These are phyloP conservation scores for Varanus komodoensis DNA, from an alignment of 2,113 vertebrate genomes.

Conservation along the genomic window DNA sequence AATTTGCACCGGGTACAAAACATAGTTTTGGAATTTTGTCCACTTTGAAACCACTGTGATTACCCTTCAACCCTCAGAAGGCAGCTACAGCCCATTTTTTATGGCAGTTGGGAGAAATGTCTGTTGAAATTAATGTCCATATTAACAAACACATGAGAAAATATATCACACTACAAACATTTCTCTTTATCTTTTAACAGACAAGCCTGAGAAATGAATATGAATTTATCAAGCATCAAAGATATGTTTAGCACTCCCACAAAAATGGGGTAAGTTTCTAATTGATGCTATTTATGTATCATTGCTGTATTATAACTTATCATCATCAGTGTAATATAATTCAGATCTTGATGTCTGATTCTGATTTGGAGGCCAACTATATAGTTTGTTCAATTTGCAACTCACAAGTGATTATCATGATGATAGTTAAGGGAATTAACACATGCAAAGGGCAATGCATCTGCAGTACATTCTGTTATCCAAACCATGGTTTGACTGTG, in stretches of 20 bases:
- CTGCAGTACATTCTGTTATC: background rate
- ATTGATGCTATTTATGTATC: background rate
- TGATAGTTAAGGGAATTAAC: background rate
- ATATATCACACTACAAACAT: conserved; percentile 23
- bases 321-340: background rate
- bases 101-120: background rate
- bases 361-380: background rate
- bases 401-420: background rate
- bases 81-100: background rate
- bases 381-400: background rate
- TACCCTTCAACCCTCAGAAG: background rate
- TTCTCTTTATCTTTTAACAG: conserved; percentile 50
- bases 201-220: conserved; percentile 81
- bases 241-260: conserved; percentile 85
- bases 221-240: conserved; percentile 89
- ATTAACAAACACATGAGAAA: background rate
- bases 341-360: background rate
- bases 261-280: conserved; percentile 77
- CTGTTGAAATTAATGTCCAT: background rate
- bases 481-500: background rate
- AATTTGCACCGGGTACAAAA: background rate
- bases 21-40: background rate
- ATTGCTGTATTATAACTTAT: background rate
- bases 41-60: too few species aligned
- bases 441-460: background rate